These are phyloP conservation scores for Liparis tanakae DNA, from an alignment of 2,797 vertebrate genomes.

Conservation along the genomic window DNA sequence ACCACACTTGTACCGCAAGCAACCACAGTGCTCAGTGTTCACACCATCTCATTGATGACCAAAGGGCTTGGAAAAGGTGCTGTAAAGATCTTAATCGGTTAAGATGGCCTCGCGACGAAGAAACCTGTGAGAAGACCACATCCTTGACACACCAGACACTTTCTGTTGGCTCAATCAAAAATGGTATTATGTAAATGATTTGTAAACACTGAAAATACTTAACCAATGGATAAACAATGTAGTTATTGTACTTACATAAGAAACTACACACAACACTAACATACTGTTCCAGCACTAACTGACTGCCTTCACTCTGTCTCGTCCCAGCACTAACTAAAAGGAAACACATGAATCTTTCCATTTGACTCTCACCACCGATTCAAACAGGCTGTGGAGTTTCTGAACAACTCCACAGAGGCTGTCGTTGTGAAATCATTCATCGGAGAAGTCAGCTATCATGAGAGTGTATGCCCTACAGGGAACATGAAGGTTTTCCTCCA, in stretches of 20 bases:
- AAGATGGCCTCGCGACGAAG: background rate
- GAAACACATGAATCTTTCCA: background rate
- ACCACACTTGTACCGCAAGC: background rate
- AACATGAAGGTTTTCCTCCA: conserved; percentile 5
- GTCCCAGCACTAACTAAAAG: background rate
- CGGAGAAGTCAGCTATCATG: conserved; percentile 7
- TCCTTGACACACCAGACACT: background rate
- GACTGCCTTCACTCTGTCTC: background rate
- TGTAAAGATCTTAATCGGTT: background rate
- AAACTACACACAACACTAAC: background rate
- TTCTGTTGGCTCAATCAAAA: background rate
- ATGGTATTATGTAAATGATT: background rate
- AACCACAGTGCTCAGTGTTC: background rate
- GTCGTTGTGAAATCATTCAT: conserved; percentile 22
- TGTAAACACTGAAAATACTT: background rate
- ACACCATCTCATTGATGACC: background rate
- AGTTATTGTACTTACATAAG: background rate
- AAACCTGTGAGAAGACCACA: background rate
- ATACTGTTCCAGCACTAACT: background rate
- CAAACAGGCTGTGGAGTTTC: conserved; percentile 19
- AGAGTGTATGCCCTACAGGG: conserved; percentile 27
- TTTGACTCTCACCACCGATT: background rate
- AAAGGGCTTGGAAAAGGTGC: background rate
- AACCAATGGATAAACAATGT: background rate
- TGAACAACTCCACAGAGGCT: conserved; percentile 10